These are phyloP conservation scores for Macheiramphus alcinus DNA, from an alignment of 2,113 vertebrate species.

Conservation along the genomic window DNA sequence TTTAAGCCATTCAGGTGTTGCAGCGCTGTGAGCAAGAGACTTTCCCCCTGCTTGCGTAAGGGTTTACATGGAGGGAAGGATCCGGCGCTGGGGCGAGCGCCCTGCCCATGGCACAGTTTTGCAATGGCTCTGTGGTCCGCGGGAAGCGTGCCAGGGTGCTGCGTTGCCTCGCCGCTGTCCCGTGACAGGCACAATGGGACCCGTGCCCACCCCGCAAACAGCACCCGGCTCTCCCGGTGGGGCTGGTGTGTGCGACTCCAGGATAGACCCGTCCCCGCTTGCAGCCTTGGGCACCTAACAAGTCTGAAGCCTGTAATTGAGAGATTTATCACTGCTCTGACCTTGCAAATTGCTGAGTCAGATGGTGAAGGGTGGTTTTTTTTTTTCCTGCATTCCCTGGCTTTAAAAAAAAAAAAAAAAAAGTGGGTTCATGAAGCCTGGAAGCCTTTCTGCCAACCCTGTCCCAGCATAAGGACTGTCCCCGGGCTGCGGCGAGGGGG, in stretches of 20 bases:
- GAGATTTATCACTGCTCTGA: neutral
- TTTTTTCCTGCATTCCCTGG: neutral
- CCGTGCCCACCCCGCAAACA: neutral
- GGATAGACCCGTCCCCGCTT: neutral
- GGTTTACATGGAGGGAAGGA: neutral
- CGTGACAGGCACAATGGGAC: accelerated
- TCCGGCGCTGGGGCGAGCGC: accelerated
- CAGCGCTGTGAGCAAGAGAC: neutral
- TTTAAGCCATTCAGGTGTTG: neutral
- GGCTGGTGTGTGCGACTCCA: accelerated
- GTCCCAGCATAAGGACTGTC: neutral
- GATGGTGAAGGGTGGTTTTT: neutral
- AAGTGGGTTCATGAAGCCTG: neutral
- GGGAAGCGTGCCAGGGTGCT: neutral
- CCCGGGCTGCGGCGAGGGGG: neutral
- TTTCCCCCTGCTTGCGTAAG: neutral
- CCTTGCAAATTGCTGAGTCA: slow-evolving; percentile 52
- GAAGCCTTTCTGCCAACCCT: neutral
- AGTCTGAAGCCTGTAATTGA: accelerated
- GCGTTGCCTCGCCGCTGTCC: neutral
- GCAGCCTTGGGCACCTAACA: neutral
- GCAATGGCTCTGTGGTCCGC: accelerated
- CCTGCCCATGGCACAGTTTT: neutral
- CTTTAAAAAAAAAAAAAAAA: neutral
- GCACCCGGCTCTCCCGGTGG: neutral